phyloP scores from a whole-genome alignment of 2,113 vertebrate species.

The Ciconia stormi region DNA sequence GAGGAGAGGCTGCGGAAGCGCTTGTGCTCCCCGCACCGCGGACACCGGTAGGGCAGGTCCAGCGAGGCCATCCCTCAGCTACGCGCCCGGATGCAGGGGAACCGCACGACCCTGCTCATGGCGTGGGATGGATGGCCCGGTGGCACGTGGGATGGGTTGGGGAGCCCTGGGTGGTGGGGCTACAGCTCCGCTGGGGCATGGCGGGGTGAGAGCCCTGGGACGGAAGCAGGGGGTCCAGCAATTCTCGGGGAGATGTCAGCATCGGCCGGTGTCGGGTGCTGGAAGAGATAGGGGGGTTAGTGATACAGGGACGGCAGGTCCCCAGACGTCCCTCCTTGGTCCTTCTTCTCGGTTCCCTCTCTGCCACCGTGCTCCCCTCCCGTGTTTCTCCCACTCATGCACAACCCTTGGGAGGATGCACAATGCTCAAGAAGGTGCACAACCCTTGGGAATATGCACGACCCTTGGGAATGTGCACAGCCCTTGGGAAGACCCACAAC shows the following conservation, averaged over 20 bases:
- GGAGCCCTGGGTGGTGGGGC: fast-evolving
- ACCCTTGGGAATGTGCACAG: fast-evolving
- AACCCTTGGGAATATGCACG: fast-evolving
- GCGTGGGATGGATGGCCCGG: neutral
- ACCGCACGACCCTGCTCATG: neutral
- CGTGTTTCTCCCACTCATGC: fast-evolving
- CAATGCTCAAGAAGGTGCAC: neutral
- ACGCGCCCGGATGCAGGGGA: neutral
- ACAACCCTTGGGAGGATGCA: neutral
- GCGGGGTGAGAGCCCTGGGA: neutral
- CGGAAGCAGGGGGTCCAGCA: fast-evolving
- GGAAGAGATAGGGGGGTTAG: conserved; percentile 39
- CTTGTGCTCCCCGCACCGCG: conserved; percentile 98
- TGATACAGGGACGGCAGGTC: fast-evolving
- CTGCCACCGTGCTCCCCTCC: neutral
- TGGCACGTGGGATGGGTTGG: fast-evolving
- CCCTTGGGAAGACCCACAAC: fast-evolving
- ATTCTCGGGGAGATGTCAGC: neutral
- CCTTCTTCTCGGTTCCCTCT: neutral
- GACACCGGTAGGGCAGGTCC: conserved; percentile 97
- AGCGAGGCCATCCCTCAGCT: conserved; percentile 93
- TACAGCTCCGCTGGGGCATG: neutral
- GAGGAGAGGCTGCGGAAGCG: conserved; percentile 98
- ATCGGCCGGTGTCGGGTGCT: neutral
- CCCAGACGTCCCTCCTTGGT: neutral